Evolutionary conservation across 1,140 invertebrate genomes (phyloP).

Genomic region (Ooceraea biroi): DNA sequence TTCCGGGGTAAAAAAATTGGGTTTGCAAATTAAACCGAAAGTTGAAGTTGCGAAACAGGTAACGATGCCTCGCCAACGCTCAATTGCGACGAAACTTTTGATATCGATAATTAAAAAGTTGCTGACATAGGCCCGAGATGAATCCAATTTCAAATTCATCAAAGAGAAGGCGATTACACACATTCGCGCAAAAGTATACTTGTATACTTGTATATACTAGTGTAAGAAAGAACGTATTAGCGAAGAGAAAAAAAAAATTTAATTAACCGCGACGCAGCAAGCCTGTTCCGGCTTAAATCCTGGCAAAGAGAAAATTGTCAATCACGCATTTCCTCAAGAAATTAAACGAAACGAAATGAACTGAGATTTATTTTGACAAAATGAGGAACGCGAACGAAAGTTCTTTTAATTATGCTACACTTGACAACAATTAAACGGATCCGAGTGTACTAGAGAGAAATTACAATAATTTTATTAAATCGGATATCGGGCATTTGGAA

Average conservation of each 20-base stretch:
- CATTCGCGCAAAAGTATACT: too few species aligned
- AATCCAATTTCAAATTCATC: neutral
- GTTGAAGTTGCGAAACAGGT: slow-evolving; percentile 1
- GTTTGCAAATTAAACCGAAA: slow-evolving; percentile 33
- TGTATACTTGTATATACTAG: too few species aligned
- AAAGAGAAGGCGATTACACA: too few species aligned
- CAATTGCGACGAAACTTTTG: slow-evolving; percentile 24
- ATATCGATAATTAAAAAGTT: slow-evolving; percentile 37
- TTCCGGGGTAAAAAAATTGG: slow-evolving; percentile 1
- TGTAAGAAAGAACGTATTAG: neutral
- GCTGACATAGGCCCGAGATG: neutral
- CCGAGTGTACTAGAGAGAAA: too few species aligned
- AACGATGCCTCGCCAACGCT: neutral
- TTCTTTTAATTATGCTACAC: neutral
- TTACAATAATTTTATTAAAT: too few species aligned
- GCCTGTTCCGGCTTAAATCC: slow-evolving; percentile 8
- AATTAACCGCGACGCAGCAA: slow-evolving; percentile 14
- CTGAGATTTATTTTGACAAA: neutral
- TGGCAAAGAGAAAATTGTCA: neutral
- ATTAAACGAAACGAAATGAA: slow-evolving; percentile 24
- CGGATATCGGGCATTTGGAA: neutral
- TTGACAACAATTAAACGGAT: neutral
- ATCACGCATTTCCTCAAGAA: neutral
- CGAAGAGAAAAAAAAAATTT: slow-evolving; percentile 7
- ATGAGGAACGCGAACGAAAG: neutral